Conservation (phyloP, 2,113 vertebrate species). For the Limnothrissa miodon region DNA sequence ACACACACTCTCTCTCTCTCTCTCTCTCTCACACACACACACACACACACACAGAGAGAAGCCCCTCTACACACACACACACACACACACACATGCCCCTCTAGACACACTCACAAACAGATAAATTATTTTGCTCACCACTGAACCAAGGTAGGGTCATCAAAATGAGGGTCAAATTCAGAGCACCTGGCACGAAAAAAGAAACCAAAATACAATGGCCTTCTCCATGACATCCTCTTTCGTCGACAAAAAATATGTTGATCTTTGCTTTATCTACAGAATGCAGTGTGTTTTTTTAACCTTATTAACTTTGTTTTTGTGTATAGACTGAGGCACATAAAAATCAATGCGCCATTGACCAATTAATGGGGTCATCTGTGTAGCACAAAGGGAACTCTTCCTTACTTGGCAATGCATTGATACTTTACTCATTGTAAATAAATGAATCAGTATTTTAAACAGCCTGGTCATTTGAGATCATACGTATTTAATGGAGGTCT, state of each 20-base stretch:
- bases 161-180: background rate
- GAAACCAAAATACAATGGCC: background rate
- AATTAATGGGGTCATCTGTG: slow-evolving; percentile 20
- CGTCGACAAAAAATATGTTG: background rate
- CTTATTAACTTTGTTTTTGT: slow-evolving; percentile 20
- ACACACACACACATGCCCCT: too few relatives aligned
- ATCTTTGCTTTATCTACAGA: background rate
- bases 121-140: background rate
- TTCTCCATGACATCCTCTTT: background rate
- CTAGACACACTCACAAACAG: background rate
- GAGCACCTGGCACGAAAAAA: background rate
- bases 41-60: too few relatives aligned
- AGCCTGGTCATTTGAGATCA: slow-evolving; percentile 26
- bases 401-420: slow-evolving; percentile 23
- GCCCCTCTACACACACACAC: too few relatives aligned
- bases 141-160: background rate
- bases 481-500: slow-evolving; percentile 48
- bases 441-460: slow-evolving; percentile 43
- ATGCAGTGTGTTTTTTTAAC: slow-evolving; percentile 17
- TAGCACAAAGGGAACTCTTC: slow-evolving; percentile 1
- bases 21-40: too few relatives aligned
- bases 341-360: background rate
- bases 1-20: too few relatives aligned
- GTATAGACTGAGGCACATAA: slow-evolving; percentile 14
- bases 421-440: slow-evolving; percentile 62